Base-by-base conservation (phyloP, 2,113 vertebrate genomes). In the Esox niger region DNA sequence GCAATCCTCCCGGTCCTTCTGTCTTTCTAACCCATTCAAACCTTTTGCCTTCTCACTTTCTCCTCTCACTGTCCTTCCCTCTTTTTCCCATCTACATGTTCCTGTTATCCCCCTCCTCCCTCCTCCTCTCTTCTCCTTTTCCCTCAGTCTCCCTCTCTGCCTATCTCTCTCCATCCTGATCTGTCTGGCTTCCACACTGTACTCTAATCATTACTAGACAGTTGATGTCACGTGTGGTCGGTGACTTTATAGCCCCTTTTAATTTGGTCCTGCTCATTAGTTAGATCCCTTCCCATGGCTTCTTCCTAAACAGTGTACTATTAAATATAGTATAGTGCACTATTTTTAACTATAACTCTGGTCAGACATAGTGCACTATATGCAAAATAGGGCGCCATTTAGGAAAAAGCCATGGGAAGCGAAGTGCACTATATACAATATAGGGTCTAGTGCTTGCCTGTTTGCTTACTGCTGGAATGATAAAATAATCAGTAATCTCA, bases 201-300 rank as follows among this genome's bases (percentile, higher is more conserved):
- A 29, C 35, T 38, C 4, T 38, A 5, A 38, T 59, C 75, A 61
- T 77, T 6, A 73, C 69, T 79, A 73, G 76, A 73, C 47, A 43
- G 69, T 81, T 69, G 33, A 76, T 75, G 59, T n/a, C n/a, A n/a
- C n/a, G n/a, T n/a, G n/a, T 68, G 55, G 60, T 21, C 20, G 35
- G 33, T 38, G 30, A 55, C 23, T 10, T 55, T 23, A 23, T n/a
- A 23, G 2, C 23, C n/a, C 32, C 7, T 66, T 59, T 66, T 47
- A 69, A 38, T 33, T 15, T 1, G 3, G 61, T 70, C 38, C 13
- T 70, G 46, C 68, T 73, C 32, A 64, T 70, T 63, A 30, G 33
- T 65, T 13, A n/a, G 27, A 3, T 7, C 21, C 9, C 57, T 49
- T 15, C 65, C 62, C 52, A 54, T 2, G 64, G 43, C n/a, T n/a